phyloP scores from a whole-genome alignment of 2,888 invertebrate genomes.

The Baccha elongata region DNA sequence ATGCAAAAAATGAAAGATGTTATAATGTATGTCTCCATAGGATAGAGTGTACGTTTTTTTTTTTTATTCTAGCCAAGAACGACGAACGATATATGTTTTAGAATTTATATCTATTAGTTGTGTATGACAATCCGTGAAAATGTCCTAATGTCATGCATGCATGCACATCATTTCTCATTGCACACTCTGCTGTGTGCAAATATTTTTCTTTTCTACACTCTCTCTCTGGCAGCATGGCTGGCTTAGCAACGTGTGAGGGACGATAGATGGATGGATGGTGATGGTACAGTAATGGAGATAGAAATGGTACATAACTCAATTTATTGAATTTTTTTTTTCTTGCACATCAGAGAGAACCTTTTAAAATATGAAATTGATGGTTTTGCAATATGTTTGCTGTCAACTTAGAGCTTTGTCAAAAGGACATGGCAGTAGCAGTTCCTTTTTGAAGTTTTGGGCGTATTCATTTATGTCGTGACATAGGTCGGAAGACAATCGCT shows the following conservation, averaged over 20 bases:
- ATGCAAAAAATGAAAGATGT: slow-evolving; percentile 19
- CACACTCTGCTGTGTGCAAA: slow-evolving; percentile 60
- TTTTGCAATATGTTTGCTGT: slow-evolving; percentile 8
- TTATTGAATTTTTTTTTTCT: slow-evolving; percentile 15
- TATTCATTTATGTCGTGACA: neutral
- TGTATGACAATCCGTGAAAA: slow-evolving; percentile 71
- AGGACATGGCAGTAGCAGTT: neutral
- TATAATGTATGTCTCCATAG: neutral
- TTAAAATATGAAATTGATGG: slow-evolving; percentile 8
- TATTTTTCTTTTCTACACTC: slow-evolving; percentile 49
- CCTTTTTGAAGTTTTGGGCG: slow-evolving; percentile 1
- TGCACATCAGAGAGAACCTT: neutral
- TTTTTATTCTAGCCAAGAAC: slow-evolving; percentile 31
- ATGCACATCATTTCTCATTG: slow-evolving; percentile 69
- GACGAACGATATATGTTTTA: slow-evolving; percentile 49
- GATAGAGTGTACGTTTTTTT: slow-evolving; percentile 12
- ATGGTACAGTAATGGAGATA: slow-evolving; percentile 54
- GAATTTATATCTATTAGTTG: slow-evolving; percentile 71
- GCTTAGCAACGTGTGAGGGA: slow-evolving; percentile 34
- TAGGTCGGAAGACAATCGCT: neutral
- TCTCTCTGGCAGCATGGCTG: slow-evolving; percentile 9
- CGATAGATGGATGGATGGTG: slow-evolving; percentile 28
- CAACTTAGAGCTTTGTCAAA: neutral
- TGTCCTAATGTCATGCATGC: slow-evolving; percentile 73
- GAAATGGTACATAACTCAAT: slow-evolving; percentile 42